Conservation (phyloP, 2,113 vertebrate genomes). For the Pseudorhombus dupliciocellatus region DNA sequence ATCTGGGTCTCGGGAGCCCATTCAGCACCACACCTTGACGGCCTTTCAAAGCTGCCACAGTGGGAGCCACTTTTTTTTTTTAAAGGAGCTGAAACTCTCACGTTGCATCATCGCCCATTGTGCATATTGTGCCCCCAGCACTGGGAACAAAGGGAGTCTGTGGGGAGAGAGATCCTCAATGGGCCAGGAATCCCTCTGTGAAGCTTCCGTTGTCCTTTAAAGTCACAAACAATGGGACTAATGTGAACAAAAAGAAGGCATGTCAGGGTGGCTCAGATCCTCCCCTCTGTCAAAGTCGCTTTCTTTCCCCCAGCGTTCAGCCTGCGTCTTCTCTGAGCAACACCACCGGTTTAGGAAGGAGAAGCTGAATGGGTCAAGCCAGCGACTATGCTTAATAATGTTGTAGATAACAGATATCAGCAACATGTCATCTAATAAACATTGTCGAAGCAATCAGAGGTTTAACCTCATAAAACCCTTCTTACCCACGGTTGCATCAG, state of each 20-base stretch:
- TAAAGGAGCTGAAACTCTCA: constrained; percentile 51
- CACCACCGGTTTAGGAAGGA: too few relatives aligned
- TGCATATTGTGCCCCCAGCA: constrained; percentile 59
- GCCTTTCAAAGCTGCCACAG: constrained; percentile 45
- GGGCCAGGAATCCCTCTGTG: constrained; percentile 56
- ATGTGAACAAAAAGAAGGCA: constrained; percentile 61
- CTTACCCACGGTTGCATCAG: constrained; percentile 42
- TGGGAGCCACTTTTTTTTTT: constrained; percentile 40
- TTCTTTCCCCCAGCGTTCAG: constrained; percentile 31
- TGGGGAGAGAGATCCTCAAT: constrained; percentile 63
- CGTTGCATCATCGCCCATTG: constrained; percentile 64
- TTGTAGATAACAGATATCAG: neutral
- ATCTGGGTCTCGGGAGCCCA: constrained; percentile 24
- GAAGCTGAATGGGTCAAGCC: neutral
- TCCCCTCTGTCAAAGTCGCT: constrained; percentile 30
- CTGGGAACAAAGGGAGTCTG: constrained; percentile 62
- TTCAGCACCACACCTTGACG: constrained; percentile 55
- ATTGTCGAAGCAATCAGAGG: constrained; percentile 9
- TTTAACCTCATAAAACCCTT: constrained; percentile 13
- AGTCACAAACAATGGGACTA: constrained; percentile 68
- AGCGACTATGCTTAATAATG: too few relatives aligned
- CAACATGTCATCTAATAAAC: constrained; percentile 24
- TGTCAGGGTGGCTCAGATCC: constrained; percentile 48
- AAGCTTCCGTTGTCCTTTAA: constrained; percentile 65
- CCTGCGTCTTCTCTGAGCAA: too few relatives aligned